Conservation (phyloP, 37 sponge, comb jelly and placozoan genomes). For the Aphrocallistes beatrix region DNA sequence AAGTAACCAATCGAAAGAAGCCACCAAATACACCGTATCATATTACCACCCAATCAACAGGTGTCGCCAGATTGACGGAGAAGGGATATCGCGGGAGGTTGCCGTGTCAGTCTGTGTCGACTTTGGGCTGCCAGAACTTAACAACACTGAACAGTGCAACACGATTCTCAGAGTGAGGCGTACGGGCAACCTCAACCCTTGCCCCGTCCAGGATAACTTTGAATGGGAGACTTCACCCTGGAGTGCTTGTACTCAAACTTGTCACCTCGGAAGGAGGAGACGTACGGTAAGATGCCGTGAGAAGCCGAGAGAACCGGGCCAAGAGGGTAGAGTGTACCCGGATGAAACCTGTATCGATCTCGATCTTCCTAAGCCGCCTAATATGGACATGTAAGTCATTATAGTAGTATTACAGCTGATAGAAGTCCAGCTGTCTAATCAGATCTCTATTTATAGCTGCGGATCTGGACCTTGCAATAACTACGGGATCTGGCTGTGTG, state of each 20-base stretch:
- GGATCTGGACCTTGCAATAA: neutral
- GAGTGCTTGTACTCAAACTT: neutral
- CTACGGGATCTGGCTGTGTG: neutral
- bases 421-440: no score
- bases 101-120: neutral
- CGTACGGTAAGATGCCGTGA: neutral
- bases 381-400: neutral
- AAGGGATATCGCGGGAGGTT: neutral
- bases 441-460: neutral
- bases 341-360: neutral
- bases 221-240: neutral
- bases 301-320: neutral
- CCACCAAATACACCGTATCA: no score
- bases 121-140: neutral
- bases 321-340: neutral
- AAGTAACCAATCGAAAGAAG: no score
- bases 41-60: no score
- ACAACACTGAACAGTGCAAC: neutral
- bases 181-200: neutral
- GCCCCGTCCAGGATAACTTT: slow-evolving; percentile 1
- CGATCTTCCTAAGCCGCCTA: neutral
- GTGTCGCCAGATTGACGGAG: neutral
- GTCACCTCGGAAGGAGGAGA: neutral
- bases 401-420: no score
- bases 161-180: neutral